Percentiles rank a stretch among this genome's conserved stretches.
Evolutionary conservation across 2,888 invertebrate species (phyloP).

Genomic region (Magallana nippona): DNA sequence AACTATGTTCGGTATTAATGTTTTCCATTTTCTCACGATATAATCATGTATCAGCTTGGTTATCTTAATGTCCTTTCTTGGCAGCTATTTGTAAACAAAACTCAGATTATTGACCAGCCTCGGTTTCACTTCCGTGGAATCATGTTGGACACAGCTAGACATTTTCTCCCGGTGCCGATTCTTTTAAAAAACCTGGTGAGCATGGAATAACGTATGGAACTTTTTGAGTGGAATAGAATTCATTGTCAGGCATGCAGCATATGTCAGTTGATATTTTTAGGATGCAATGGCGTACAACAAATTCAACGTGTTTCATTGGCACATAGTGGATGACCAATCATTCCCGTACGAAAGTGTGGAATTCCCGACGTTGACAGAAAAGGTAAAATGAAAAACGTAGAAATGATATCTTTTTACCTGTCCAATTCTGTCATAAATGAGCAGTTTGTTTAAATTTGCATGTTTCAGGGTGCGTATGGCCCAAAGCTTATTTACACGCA

Average conservation of each 20-base stretch:
- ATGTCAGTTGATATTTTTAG: slow-evolving; percentile 50
- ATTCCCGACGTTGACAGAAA: slow-evolving; percentile 67
- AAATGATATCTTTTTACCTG: neutral
- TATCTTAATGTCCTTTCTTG: no score
- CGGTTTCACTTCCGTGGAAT: slow-evolving; percentile 73
- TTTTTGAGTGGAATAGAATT: no score
- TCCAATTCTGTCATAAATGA: neutral
- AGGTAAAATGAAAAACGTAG: slow-evolving; percentile 53
- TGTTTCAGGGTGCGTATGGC: slow-evolving; percentile 49
- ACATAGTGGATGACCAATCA: slow-evolving; percentile 74
- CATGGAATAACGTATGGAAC: neutral
- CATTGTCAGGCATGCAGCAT: no score
- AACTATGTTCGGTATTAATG: no score
- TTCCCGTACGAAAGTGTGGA: slow-evolving; percentile 70
- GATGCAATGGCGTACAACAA: slow-evolving; percentile 76
- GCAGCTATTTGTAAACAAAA: slow-evolving; percentile 69
- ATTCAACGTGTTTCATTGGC: slow-evolving; percentile 76
- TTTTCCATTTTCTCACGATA: no score
- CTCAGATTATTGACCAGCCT: slow-evolving; percentile 70
- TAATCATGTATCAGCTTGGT: no score
- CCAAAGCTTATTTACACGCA: slow-evolving; percentile 76
- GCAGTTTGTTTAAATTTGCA: no score
- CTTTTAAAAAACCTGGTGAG: slow-evolving; percentile 71
- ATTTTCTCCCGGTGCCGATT: slow-evolving; percentile 67
- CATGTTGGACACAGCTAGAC: slow-evolving; percentile 75